These are phyloP conservation scores for Ptilorrhoa leucosticta DNA, from an alignment of 2,113 vertebrate genomes.

Conservation along the genomic window DNA sequence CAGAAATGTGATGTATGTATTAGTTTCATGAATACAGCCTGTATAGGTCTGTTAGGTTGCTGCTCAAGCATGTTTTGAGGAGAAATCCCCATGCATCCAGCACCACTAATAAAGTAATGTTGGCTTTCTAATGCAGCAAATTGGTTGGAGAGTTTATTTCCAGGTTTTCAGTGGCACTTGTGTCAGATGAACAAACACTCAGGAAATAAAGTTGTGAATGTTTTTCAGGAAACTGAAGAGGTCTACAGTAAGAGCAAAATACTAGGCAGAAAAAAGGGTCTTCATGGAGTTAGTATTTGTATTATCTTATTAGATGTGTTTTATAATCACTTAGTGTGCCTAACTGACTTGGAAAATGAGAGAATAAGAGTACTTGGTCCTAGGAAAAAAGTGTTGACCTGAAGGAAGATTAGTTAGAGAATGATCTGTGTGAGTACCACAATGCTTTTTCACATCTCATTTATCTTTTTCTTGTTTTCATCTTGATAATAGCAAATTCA, in stretches of 20 bases:
- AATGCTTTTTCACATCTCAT: background rate
- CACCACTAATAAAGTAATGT: background rate
- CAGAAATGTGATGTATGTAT: background rate
- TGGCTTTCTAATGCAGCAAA: background rate
- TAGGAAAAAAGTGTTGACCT: background rate
- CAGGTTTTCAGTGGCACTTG: accelerated
- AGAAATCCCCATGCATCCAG: background rate
- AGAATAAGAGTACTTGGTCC: background rate
- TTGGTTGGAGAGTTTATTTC: background rate
- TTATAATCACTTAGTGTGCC: background rate
- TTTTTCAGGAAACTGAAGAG: background rate
- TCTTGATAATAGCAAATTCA: background rate
- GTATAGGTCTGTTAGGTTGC: background rate
- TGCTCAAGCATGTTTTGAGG: background rate
- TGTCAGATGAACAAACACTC: background rate
- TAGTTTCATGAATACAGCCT: background rate
- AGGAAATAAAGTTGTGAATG: background rate
- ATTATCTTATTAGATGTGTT: background rate
- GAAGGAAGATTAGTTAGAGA: background rate
- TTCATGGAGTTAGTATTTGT: background rate
- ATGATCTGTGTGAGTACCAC: background rate
- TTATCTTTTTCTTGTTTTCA: background rate
- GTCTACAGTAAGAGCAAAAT: background rate
- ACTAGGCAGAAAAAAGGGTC: background rate
- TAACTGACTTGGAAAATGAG: background rate